Evolutionary conservation across 2,888 invertebrate genomes (phyloP).

Genomic region (Sinelater perroti): DNA sequence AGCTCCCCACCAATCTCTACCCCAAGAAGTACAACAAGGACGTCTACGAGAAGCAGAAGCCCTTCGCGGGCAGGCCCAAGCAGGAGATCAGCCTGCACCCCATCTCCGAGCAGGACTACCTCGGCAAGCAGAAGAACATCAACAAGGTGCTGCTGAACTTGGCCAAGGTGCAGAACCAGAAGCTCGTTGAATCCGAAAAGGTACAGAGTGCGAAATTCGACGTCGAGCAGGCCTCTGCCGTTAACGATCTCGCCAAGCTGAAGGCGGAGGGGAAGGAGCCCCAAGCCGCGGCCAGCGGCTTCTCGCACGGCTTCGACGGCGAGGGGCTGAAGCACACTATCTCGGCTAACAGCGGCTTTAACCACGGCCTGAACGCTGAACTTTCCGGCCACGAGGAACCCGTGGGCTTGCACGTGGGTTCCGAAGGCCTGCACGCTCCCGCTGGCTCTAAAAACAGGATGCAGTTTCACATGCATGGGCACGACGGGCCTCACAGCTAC

Average conservation of each 20-base stretch:
- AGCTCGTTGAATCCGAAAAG: conserved; percentile 59
- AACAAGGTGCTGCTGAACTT: conserved; percentile 57
- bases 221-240: conserved; percentile 3
- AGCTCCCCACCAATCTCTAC: conserved; percentile 65
- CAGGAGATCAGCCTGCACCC: conserved; percentile 61
- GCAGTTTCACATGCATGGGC: conserved; percentile 83
- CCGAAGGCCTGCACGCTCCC: conserved; percentile 7
- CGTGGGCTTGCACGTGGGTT: background rate
- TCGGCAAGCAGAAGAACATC: conserved; percentile 53
- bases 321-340: conserved; percentile 25
- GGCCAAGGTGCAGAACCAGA: conserved; percentile 65
- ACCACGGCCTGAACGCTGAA: conserved; percentile 16
- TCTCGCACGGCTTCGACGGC: conserved; percentile 34
- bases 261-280: conserved; percentile 36
- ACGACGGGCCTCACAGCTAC: conserved; percentile 82
- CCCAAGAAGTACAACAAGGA: conserved; percentile 68
- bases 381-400: background rate
- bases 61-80: conserved; percentile 57
- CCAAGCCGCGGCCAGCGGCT: conserved; percentile 38
- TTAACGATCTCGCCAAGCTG: background rate
- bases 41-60: conserved; percentile 58
- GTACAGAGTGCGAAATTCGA: conserved; percentile 40
- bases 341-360: conserved; percentile 14
- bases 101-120: conserved; percentile 58
- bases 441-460: conserved; percentile 63